These are phyloP conservation scores for Anastatus disparis DNA, from an alignment of 1,140 invertebrate species.

Conservation along the genomic window DNA sequence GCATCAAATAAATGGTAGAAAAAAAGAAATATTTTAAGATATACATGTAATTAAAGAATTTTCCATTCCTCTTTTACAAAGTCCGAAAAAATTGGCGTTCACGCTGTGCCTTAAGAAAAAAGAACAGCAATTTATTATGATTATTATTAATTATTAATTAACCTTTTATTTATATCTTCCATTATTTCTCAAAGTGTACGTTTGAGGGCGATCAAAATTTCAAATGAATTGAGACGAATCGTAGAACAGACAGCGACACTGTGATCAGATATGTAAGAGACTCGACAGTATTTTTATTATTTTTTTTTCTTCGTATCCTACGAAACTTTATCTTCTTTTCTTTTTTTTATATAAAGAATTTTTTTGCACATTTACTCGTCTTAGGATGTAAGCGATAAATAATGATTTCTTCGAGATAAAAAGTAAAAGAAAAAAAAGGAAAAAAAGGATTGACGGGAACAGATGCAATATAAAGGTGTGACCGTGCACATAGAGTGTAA, in stretches of 20 bases:
- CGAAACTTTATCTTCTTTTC: slow-evolving; percentile 38
- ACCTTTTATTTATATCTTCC: slow-evolving; percentile 24
- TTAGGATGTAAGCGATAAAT: slow-evolving; percentile 38
- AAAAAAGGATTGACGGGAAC: slow-evolving; percentile 32
- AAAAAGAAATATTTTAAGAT: neutral
- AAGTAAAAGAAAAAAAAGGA: too few species aligned
- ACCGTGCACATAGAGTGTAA: slow-evolving; percentile 5
- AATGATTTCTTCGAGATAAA: slow-evolving; percentile 37
- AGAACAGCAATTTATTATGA: slow-evolving; percentile 10
- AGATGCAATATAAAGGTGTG: slow-evolving; percentile 35
- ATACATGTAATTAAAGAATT: too few species aligned
- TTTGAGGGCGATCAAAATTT: slow-evolving; percentile 36
- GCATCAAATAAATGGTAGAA: too few species aligned
- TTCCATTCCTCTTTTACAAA: neutral
- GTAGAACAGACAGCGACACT: slow-evolving; percentile 41
- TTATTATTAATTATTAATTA: too few species aligned
- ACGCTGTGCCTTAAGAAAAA: slow-evolving; percentile 37
- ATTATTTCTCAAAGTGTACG: slow-evolving; percentile 21
- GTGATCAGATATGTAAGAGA: slow-evolving; percentile 42
- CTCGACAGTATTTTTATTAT: slow-evolving; percentile 40
- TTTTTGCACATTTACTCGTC: slow-evolving; percentile 34
- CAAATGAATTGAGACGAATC: slow-evolving; percentile 34
- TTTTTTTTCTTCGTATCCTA: too few species aligned
- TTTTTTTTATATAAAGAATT: too few species aligned
- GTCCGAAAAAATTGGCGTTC: slow-evolving; percentile 23